A percentile compares a stretch with the other conserved stretches of the same genome.
phyloP scores from a whole-genome alignment of 92 coral and sea anemone genomes.

The Hydrozoanthus gracilis region DNA sequence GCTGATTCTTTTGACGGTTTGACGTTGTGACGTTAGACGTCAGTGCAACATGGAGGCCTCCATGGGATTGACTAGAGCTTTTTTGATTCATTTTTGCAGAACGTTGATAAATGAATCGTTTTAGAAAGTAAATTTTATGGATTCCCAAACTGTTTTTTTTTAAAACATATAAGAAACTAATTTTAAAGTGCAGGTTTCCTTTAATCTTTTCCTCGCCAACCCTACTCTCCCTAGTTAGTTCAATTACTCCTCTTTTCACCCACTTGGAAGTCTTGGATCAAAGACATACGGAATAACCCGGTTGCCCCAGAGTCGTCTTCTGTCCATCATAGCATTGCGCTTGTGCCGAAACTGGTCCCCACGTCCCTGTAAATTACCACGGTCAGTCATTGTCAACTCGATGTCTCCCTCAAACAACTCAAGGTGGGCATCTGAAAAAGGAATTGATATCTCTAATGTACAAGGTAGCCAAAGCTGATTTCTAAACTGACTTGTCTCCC shows the following conservation, averaged over 20 bases:
- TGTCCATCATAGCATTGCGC: slow-evolving; percentile 71
- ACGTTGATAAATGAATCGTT: no score
- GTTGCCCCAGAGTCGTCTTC: slow-evolving; percentile 66
- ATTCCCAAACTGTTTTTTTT: no score
- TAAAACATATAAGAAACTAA: no score
- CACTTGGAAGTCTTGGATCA: slow-evolving; percentile 71
- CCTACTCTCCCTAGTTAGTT: background rate
- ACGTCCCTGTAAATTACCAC: slow-evolving; percentile 43
- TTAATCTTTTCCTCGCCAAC: background rate
- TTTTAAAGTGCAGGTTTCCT: no score
- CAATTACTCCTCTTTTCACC: background rate
- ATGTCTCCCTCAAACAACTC: slow-evolving; percentile 87
- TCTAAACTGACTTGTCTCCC: background rate
- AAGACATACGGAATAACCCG: slow-evolving; percentile 72
- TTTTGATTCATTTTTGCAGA: no score
- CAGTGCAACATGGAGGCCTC: no score
- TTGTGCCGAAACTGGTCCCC: slow-evolving; percentile 14
- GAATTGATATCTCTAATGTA: background rate
- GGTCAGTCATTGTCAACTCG: slow-evolving; percentile 50
- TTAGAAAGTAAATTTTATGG: no score
- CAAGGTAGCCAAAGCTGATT: slow-evolving; percentile 22
- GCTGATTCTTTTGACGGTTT: no score
- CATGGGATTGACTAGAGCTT: no score
- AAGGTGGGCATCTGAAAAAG: slow-evolving; percentile 47
- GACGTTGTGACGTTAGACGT: no score